These are phyloP conservation scores for Elysia crispata DNA, from an alignment of 2,888 invertebrate genomes.

Conservation along the genomic window DNA sequence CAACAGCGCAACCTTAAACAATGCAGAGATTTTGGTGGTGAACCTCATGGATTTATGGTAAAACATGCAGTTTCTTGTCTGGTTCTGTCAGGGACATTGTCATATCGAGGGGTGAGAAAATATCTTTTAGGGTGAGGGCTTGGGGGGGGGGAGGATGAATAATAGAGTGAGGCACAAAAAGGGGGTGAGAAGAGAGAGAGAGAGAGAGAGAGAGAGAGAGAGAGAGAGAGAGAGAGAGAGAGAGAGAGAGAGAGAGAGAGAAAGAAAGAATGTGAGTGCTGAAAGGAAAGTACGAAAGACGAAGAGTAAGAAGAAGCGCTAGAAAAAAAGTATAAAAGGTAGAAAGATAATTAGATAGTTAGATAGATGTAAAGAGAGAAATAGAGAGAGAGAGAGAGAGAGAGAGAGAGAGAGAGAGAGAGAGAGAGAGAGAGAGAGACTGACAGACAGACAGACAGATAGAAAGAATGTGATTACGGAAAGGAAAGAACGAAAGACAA, in stretches of 20 bases:
- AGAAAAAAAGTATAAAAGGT: not conserved
- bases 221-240: not conserved
- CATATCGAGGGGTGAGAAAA: too few species aligned
- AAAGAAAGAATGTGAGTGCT: not conserved
- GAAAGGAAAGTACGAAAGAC: not conserved
- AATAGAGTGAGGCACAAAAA: too few species aligned
- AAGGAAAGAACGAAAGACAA: not conserved
- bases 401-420: not conserved
- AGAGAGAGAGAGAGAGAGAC: not conserved
- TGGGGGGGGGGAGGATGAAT: too few species aligned
- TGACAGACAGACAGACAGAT: not conserved
- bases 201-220: not conserved
- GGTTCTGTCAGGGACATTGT: too few species aligned
- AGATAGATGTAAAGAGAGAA: constrained; percentile 1
- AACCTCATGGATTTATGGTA: too few species aligned
- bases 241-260: not conserved
- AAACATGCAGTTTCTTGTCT: too few species aligned
- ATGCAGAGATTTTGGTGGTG: too few species aligned
- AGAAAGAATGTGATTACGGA: not conserved
- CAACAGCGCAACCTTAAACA: too few species aligned
- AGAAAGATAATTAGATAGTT: not conserved
- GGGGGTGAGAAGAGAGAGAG: not conserved
- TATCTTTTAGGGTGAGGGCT: too few species aligned
- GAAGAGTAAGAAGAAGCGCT: not conserved
- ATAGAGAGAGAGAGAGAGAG: not conserved